Conservation (phyloP, 2,113 vertebrate species). For the Cephalopterus ornatus region DNA sequence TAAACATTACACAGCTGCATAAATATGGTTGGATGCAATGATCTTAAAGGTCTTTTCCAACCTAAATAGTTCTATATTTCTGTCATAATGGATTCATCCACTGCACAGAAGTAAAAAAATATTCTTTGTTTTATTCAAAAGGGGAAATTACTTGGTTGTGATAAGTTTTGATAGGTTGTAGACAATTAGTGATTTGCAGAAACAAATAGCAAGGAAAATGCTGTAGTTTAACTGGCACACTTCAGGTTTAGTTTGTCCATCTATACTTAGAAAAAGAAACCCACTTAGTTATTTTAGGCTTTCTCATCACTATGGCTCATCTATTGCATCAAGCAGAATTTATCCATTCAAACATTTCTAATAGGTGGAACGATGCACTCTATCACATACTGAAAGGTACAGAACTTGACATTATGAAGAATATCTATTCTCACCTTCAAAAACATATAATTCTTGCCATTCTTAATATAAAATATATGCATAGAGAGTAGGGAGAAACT, state of each 20-base stretch:
- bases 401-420: not conserved
- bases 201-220: not conserved
- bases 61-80: not conserved
- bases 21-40: not conserved
- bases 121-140: not conserved
- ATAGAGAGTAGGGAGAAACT: not conserved
- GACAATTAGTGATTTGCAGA: not conserved
- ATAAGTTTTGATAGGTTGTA: not conserved
- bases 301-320: not conserved
- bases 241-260: not conserved
- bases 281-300: not conserved
- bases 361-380: not conserved
- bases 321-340: not conserved
- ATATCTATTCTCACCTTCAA: not conserved
- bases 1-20: not conserved
- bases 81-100: not conserved
- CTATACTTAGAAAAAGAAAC: not conserved
- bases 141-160: not conserved
- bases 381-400: not conserved
- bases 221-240: not conserved
- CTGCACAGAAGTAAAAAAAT: not conserved
- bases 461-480: not conserved
- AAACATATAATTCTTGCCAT: not conserved
- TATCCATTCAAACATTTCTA: not conserved
- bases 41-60: not conserved